A percentile compares a stretch with the other conserved stretches of the same genome.
phyloP scores from a whole-genome alignment of 2,113 vertebrate genomes.

The Rhadina sibilatrix region DNA sequence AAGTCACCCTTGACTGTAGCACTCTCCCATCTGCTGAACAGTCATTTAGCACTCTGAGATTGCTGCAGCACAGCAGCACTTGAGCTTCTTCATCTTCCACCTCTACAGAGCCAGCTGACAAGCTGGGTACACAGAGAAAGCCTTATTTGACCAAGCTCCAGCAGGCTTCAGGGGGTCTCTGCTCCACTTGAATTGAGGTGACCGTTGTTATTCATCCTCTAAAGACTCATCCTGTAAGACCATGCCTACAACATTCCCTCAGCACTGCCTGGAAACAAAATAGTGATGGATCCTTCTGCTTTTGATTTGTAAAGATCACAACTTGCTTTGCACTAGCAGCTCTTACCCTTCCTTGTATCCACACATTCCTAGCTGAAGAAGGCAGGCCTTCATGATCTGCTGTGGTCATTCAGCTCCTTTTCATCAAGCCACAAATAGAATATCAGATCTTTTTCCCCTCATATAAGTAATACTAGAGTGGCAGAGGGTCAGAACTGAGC shows the following conservation, averaged over 20 bases:
- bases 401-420: not conserved
- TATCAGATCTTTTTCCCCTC: fast-evolving
- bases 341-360: not conserved
- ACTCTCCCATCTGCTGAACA: not conserved
- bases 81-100: not conserved
- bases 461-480: not conserved
- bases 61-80: not conserved
- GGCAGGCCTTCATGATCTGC: not conserved
- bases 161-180: not conserved
- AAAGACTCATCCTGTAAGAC: not conserved
- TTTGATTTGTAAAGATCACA: not conserved
- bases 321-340: not conserved
- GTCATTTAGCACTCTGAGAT: not conserved
- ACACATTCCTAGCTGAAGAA: not conserved
- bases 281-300: not conserved
- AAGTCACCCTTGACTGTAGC: not conserved
- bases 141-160: not conserved
- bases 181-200: not conserved
- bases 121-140: not conserved
- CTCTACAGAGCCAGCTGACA: not conserved
- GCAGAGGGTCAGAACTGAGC: not conserved
- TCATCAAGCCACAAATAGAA: not conserved
- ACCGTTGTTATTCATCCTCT: not conserved
- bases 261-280: not conserved
- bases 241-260: no score